These are phyloP conservation scores for Solen grandis DNA, from an alignment of 1,140 invertebrate genomes.

Conservation along the genomic window DNA sequence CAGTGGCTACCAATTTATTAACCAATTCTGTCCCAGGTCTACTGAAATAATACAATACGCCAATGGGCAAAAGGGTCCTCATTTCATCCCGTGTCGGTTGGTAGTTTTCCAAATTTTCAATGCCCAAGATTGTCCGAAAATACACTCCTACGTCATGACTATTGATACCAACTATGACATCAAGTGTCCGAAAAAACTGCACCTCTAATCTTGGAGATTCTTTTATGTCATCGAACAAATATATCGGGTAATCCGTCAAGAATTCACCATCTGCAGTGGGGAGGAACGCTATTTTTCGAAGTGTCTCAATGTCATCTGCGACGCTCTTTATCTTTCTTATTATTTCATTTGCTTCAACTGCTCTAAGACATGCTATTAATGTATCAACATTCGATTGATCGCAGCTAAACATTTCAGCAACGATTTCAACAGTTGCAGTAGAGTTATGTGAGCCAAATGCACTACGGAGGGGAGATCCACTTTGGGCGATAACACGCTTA, in stretches of 20 bases:
- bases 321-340: not conserved
- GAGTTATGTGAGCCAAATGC: not conserved
- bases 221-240: not conserved
- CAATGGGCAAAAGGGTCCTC: constrained; percentile 1
- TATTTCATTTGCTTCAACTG: not conserved
- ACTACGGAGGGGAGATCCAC: not conserved
- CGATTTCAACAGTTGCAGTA: not conserved
- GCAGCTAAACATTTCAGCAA: constrained; percentile 7
- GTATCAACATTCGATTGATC: not conserved
- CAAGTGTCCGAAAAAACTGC: constrained; percentile 8
- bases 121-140: not conserved
- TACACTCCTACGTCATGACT: constrained; percentile 8
- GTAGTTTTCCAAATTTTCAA: not conserved
- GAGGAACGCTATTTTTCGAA: not conserved
- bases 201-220: constrained; percentile 17
- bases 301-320: not conserved
- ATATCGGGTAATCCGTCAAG: not conserved
- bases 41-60: not conserved
- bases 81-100: constrained; percentile 6
- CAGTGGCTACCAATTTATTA: not conserved
- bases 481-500: constrained; percentile 17
- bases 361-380: not conserved
- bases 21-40: not conserved
- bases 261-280: constrained; percentile 28
- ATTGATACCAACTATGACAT: constrained; percentile 21